Conservation (phyloP, 2,888 invertebrate genomes). For the Spodoptera littoralis region DNA sequence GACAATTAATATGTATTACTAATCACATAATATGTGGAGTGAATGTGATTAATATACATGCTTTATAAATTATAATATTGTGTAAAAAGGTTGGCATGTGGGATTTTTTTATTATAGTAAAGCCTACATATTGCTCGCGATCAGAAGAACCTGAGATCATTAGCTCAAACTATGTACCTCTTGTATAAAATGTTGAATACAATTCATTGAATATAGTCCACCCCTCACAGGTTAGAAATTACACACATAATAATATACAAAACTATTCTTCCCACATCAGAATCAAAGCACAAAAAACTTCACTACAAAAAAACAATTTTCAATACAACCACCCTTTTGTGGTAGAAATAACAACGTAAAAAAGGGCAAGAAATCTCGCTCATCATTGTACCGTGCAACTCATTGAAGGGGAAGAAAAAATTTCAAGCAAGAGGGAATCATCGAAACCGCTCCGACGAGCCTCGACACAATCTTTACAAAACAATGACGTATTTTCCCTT, state of each 20-base stretch:
- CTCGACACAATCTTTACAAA: conserved; percentile 32
- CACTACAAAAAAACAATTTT: conserved; percentile 24
- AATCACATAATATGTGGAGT: not conserved
- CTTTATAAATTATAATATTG: too few relatives aligned
- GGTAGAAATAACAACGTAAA: conserved; percentile 22
- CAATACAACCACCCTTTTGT: not conserved
- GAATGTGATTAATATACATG: too few relatives aligned
- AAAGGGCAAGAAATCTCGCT: conserved; percentile 15
- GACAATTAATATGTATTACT: not conserved
- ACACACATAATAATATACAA: not conserved
- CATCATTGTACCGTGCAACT: conserved; percentile 37
- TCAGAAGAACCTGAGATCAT: too few relatives aligned
- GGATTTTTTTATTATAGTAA: not conserved
- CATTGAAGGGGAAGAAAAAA: conserved; percentile 29
- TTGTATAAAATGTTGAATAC: too few relatives aligned
- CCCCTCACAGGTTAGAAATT: too few relatives aligned
- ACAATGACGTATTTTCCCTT: conserved; percentile 36
- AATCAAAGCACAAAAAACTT: conserved; percentile 6
- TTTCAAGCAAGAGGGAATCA: conserved; percentile 22
- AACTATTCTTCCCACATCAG: conserved; percentile 1
- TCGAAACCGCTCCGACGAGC: conserved; percentile 17
- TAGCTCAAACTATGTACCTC: too few relatives aligned
- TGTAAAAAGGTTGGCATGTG: too few relatives aligned
- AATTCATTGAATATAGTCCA: too few relatives aligned
- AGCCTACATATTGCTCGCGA: not conserved